Percentiles rank a stretch among this genome's conserved stretches.
These are phyloP conservation scores for Tetanocera ferruginea DNA, from an alignment of 2,888 invertebrate genomes.

Conservation along the genomic window DNA sequence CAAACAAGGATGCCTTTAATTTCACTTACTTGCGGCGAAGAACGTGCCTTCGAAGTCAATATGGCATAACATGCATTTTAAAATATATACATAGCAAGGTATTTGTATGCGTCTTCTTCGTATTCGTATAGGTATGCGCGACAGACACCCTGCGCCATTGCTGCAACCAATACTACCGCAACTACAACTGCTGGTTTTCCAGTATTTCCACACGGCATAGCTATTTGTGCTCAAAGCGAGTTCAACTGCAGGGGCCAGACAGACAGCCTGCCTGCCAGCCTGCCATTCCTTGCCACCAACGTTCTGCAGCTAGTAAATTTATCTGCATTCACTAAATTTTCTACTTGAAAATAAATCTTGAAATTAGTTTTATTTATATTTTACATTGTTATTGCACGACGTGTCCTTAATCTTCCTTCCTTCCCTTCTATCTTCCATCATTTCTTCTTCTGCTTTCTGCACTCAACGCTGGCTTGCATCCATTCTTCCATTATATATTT, in stretches of 20 bases:
- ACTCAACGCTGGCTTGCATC: background rate
- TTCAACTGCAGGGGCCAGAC: background rate
- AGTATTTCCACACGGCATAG: background rate
- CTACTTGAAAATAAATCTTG: conserved; percentile 37
- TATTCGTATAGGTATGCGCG: background rate
- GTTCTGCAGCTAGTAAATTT: conserved; percentile 21
- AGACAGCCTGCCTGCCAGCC: background rate
- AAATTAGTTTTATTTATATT: conserved; percentile 42
- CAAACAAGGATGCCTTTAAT: conserved; percentile 18
- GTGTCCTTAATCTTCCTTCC: conserved; percentile 33
- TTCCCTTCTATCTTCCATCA: background rate
- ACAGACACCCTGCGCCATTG: background rate
- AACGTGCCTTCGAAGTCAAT: conserved; percentile 23
- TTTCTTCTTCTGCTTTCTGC: background rate
- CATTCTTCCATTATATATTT: conserved; percentile 45
- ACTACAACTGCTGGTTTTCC: background rate
- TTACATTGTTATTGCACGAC: conserved; percentile 36
- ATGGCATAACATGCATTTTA: conserved; percentile 27
- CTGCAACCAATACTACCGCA: background rate
- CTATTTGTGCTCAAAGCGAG: background rate
- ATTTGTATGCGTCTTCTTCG: no score
- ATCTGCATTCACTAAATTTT: conserved; percentile 38
- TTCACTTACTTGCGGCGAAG: conserved; percentile 23
- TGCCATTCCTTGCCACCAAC: background rate
- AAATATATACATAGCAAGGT: background rate